Conservation (phyloP, 2,797 vertebrate genomes). For the Podarcis lilfordi region DNA sequence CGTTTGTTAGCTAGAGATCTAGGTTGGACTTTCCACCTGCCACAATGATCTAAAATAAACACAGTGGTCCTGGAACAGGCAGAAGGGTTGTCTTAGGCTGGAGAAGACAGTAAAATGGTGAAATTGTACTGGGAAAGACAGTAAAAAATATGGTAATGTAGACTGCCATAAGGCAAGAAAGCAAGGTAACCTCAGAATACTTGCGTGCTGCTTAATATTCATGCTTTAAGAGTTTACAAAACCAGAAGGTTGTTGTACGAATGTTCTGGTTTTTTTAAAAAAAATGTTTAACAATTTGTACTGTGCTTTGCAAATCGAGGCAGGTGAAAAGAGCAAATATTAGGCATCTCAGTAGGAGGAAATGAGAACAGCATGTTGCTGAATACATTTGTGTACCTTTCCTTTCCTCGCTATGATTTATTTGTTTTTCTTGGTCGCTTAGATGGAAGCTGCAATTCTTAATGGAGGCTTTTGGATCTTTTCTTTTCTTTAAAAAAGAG, state of each 20-base stretch:
- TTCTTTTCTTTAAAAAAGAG: too few species aligned
- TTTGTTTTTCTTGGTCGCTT: neutral
- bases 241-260: conserved; percentile 43
- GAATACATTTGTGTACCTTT: neutral
- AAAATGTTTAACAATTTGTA: conserved; percentile 25
- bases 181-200: conserved; percentile 36
- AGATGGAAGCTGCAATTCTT: neutral
- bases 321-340: neutral
- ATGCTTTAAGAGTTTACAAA: conserved; percentile 35
- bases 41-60: conserved; percentile 45
- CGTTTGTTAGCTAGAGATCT: conserved; percentile 57
- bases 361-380: too few species aligned
- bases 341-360: neutral
- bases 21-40: conserved; percentile 50
- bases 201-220: conserved; percentile 39
- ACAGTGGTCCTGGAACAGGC: conserved; percentile 33
- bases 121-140: neutral
- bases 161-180: conserved; percentile 52
- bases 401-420: neutral
- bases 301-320: conserved; percentile 44
- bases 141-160: conserved; percentile 44
- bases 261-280: neutral
- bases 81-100: conserved; percentile 12
- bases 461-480: neutral
- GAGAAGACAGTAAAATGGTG: conserved; percentile 31